Evolutionary conservation across 2,113 vertebrate species (phyloP), one percentile per base, ranked within the genome.

Genomic region (Prunella fulvescens): DNA sequence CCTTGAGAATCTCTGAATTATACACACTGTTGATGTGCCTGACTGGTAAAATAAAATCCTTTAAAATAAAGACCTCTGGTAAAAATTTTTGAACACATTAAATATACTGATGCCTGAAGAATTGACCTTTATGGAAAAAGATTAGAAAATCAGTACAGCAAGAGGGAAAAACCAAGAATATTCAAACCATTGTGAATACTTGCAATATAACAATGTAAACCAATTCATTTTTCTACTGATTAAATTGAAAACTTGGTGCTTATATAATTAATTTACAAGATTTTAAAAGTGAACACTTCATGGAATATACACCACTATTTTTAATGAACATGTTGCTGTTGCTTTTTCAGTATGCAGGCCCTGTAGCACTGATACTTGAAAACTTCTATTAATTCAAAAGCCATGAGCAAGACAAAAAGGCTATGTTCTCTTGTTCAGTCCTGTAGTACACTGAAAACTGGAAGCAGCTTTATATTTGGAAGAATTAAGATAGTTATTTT

Each of bases 131-230:
- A 71, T 44, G 35, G 81, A 40, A 94, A 96, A 83, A 81, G 48
- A 96, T 92, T 77, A 92, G 72, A 95, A 94, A 96, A 96, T 90
- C 70, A 81, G 73, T 89, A 82, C 78, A 96, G 86, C 87, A 88
- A 94, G 60, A 91, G 42, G 12, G 19, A 40, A 81, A 58, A 40
- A 92, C 62, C 28, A 92, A 94, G 90, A 86, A 79, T 80, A 90
- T 73, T 93, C 47, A 80, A 82, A 57, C 48, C 2, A 0, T 84
- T 86, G 40, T 3, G 18, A 95, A 80, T 90, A 29, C 44, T 91
- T 83, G 53, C 19, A 37, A 24, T 90, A 39, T 44, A 85, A 67
- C 69, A 80, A 60, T 69, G 51, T 91, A 65, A 86, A 91, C 6
- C 64, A 90, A 69, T 90, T 90, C 42, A 48, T 88, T 94, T 90